Percentiles rank a stretch among this genome's conserved stretches.
Conservation (phyloP, 2,888 invertebrate species). For the Andrena dorsata region DNA sequence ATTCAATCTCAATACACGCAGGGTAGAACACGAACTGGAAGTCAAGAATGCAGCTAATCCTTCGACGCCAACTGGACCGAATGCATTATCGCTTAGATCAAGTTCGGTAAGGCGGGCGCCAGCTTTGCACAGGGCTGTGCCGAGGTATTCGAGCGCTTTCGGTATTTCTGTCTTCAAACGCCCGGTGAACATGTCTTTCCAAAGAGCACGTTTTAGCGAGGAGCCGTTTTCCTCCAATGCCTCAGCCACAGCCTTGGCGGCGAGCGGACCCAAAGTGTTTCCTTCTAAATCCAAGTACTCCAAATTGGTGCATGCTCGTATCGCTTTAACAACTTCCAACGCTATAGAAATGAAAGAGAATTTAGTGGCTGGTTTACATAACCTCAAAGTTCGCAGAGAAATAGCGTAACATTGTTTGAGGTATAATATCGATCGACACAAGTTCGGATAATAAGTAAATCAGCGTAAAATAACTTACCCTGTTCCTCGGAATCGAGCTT, state of each 20-base stretch:
- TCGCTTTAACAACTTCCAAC: conserved; percentile 90
- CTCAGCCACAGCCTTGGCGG: conserved; percentile 93
- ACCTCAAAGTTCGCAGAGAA: neutral
- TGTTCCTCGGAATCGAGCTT: conserved; percentile 92
- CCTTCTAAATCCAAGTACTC: conserved; percentile 94
- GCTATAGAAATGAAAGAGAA: conserved; percentile 86
- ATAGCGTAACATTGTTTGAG: neutral
- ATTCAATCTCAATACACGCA: conserved; percentile 94
- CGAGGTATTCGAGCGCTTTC: conserved; percentile 91
- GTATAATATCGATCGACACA: neutral
- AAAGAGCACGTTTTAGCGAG: conserved; percentile 91
- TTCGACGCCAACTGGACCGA: conserved; percentile 97
- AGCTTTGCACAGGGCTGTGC: conserved; percentile 92
- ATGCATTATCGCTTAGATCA: conserved; percentile 98
- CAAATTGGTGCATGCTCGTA: conserved; percentile 89
- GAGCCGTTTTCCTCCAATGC: conserved; percentile 92
- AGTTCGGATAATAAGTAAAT: neutral
- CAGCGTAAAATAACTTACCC: conserved; percentile 87
- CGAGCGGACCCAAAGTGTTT: conserved; percentile 96
- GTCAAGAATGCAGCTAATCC: conserved; percentile 93
- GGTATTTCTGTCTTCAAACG: conserved; percentile 98
- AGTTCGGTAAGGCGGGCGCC: conserved; percentile 92
- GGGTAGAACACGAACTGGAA: conserved; percentile 93
- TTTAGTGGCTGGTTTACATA: neutral
- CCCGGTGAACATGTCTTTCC: conserved; percentile 99